Conservation (phyloP, 2,113 vertebrate genomes). For the Gambusia affinis region DNA sequence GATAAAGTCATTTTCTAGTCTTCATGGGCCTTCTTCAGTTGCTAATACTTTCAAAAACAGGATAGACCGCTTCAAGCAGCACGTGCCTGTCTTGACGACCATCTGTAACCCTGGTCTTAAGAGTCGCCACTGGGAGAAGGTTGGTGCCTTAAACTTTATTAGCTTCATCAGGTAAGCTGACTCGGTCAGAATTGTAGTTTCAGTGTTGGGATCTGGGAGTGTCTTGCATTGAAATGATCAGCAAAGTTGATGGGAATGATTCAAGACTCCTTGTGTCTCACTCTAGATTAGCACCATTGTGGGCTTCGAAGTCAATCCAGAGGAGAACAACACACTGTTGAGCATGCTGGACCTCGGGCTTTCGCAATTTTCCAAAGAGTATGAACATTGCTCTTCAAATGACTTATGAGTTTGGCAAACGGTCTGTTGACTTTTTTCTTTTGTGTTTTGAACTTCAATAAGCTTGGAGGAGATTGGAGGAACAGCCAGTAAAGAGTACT, state of each 20-base stretch:
- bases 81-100: slow-evolving; percentile 85
- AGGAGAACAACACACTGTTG: slow-evolving; percentile 79
- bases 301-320: slow-evolving; percentile 82
- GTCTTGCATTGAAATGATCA: neutral
- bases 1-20: slow-evolving; percentile 79
- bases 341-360: slow-evolving; percentile 87
- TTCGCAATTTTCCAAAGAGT: slow-evolving; percentile 83
- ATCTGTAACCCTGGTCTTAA: slow-evolving; percentile 91
- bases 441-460: neutral
- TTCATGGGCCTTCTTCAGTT: slow-evolving; percentile 79
- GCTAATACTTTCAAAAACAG: slow-evolving; percentile 83
- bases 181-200: neutral
- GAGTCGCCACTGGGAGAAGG: slow-evolving; percentile 89
- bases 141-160: slow-evolving; percentile 40
- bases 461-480: slow-evolving; percentile 89
- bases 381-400: slow-evolving; percentile 56
- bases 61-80: slow-evolving; percentile 87
- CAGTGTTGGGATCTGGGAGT: too few relatives aligned
- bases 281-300: slow-evolving; percentile 85
- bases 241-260: neutral
- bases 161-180: neutral
- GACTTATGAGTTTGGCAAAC: neutral
- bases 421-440: neutral
- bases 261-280: slow-evolving; percentile 22
- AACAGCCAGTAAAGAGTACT: slow-evolving; percentile 89